Evolutionary conservation across 2,113 vertebrate species (phyloP), one percentile per base, ranked within the genome.

Genomic region (Chionomys nivalis): DNA sequence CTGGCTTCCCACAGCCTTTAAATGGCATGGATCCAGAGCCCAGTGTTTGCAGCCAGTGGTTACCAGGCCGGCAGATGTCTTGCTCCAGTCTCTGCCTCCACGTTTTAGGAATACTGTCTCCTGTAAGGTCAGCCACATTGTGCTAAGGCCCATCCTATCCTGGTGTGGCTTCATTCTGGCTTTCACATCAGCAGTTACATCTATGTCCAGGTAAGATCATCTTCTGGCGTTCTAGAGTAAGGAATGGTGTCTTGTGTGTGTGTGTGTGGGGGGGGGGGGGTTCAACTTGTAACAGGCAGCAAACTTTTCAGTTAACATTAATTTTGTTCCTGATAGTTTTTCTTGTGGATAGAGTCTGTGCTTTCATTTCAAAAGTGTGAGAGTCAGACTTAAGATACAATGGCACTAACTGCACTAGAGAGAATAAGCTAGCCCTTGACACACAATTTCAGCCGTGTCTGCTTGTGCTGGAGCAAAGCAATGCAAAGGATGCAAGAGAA

Each of bases 131-230:
- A 39, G 28, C 65, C 44, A 2, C 42, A 23, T 14, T 81, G 52
- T 36, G 31, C 49, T 70, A 85, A 88, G 39, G 63, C 82, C 36
- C 44, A 44, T 13, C 21, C 79, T 52, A 11, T 21, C 83, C 42
- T 24, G 55, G 76, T 31, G 7, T 36, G 39, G 79, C 28, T 7
- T 86, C 36, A 3, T 79, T 28, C 78, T 97, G 88, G 87, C n/a
- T 89, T 42, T 42, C 42, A 26, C 24, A 17, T 63, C n/a, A 28
- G 58, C 55, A 63, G 58, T 63, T 63, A 44, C 21, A n/a, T 87
- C 31, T 86, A 33, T 81, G 68, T 97, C n/a, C 91, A 96, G 66
- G n/a, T 88, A 72, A 85, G 28, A 93, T 55, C 39, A 61, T 39
- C 24, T 93, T 65, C 52, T 86, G 58, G 86, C 39, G 55, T 87